Conservation (phyloP, 1,140 invertebrate genomes). For the Drosophila athabasca region DNA sequence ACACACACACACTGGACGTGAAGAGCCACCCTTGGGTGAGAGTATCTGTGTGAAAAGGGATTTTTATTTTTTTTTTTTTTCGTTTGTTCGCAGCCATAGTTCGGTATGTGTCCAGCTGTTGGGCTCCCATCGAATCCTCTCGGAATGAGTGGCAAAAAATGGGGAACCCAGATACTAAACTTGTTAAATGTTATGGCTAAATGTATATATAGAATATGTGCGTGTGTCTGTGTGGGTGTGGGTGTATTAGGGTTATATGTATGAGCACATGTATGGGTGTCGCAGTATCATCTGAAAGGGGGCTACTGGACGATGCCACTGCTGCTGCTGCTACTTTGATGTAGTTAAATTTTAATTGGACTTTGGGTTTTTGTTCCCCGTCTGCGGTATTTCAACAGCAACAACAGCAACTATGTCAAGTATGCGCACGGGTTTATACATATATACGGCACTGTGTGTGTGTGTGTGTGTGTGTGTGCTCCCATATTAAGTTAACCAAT, state of each 20-base stretch:
- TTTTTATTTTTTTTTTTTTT: constrained; percentile 10
- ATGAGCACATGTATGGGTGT: constrained; percentile 31
- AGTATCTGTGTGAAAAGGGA: constrained; percentile 12
- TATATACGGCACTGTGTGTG: constrained; percentile 21
- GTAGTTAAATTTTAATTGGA: constrained; percentile 83
- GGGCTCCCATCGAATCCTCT: constrained; percentile 49
- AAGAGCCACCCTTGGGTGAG: constrained; percentile 15
- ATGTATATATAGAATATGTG: constrained; percentile 22
- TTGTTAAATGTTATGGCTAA: constrained; percentile 71
- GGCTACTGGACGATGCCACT: constrained; percentile 49
- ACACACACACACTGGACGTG: constrained; percentile 21
- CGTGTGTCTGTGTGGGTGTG: not conserved
- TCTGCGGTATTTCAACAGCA: constrained; percentile 67
- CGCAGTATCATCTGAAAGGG: constrained; percentile 51
- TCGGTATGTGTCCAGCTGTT: constrained; percentile 72
- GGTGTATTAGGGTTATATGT: constrained; percentile 14
- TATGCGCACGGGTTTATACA: constrained; percentile 29
- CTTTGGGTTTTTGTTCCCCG: constrained; percentile 75
- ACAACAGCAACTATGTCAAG: constrained; percentile 32
- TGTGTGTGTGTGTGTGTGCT: not conserved
- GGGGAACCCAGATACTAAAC: constrained; percentile 71
- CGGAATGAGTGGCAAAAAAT: constrained; percentile 29
- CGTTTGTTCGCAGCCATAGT: constrained; percentile 53
- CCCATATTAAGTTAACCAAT: constrained; percentile 41
- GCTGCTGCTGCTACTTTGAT: constrained; percentile 74